A percentile compares a stretch with the other conserved stretches of the same genome.
Conservation (phyloP, 2,888 invertebrate genomes). For the Thysanoteuthis rhombus region DNA sequence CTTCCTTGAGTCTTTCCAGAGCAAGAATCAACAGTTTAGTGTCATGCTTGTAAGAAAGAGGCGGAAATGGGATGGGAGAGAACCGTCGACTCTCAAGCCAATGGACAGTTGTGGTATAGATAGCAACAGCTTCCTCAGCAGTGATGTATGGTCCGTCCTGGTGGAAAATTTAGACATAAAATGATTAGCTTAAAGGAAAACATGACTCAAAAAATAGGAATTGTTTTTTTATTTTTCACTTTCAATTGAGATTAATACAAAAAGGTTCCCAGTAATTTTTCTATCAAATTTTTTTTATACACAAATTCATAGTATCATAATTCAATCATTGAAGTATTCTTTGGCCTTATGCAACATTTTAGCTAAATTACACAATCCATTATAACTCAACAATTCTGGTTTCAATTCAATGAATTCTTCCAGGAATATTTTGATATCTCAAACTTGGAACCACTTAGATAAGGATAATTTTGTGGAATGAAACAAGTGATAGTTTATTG, state of each 20-base stretch:
- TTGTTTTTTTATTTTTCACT: neutral
- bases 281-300: too few relatives aligned
- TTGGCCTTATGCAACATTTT: neutral
- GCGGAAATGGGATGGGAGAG: constrained; percentile 99
- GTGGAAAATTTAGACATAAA: neutral
- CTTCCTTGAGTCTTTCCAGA: constrained; percentile 94
- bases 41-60: constrained; percentile 98
- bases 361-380: neutral
- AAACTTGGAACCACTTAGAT: too few relatives aligned
- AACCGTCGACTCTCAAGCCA: constrained; percentile 98
- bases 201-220: neutral
- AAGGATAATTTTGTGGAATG: too few relatives aligned
- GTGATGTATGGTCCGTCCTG: constrained; percentile 98
- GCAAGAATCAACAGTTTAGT: constrained; percentile 97
- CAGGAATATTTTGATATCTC: neutral
- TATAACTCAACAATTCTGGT: neutral
- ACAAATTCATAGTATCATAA: too few relatives aligned
- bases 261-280: too few relatives aligned
- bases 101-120: constrained; percentile 99
- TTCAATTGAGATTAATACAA: too few relatives aligned
- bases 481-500: too few relatives aligned
- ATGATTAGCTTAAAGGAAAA: neutral
- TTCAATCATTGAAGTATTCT: neutral
- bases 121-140: constrained; percentile 99
- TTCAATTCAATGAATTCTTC: neutral